Conservation (phyloP, 2,888 invertebrate genomes). For the Latrodectus elegans region DNA sequence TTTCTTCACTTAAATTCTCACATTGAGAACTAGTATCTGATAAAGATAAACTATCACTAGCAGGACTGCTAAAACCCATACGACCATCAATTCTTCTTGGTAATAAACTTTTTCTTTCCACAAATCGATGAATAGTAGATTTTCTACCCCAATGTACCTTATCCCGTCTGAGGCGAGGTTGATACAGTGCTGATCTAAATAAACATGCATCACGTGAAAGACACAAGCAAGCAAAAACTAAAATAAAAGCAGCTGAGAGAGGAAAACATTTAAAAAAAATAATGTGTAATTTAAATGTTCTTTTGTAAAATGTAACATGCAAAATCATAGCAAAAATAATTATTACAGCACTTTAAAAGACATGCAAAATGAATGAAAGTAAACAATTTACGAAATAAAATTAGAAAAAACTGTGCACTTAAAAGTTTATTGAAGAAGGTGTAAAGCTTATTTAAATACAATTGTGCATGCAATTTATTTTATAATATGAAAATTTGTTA, state of each 20-base stretch:
- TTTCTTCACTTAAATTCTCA: constrained; percentile 23
- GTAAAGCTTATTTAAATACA: too few species aligned
- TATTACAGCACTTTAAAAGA: too few species aligned
- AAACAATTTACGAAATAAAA: too few species aligned
- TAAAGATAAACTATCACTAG: constrained; percentile 48
- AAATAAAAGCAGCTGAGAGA: not conserved
- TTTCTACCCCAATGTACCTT: not conserved
- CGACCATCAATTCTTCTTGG: constrained; percentile 24
- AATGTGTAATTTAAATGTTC: not conserved
- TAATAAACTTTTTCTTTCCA: constrained; percentile 28
- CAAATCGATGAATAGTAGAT: not conserved
- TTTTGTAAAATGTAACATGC: too few species aligned
- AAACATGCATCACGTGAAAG: constrained; percentile 30
- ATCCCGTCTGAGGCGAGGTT: constrained; percentile 3
- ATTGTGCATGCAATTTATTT: too few species aligned
- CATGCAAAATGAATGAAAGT: too few species aligned
- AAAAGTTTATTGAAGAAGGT: too few species aligned
- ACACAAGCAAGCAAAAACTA: not conserved
- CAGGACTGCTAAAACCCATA: constrained; percentile 24
- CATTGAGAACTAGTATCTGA: constrained; percentile 38
- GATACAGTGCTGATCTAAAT: constrained; percentile 30
- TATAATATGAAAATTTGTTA: too few species aligned
- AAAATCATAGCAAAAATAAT: too few species aligned
- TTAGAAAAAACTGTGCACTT: too few species aligned
- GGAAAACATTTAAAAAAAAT: not conserved